These are phyloP conservation scores for Orientallactaga sibirica DNA, from an alignment of 2,797 vertebrate species.

Conservation along the genomic window DNA sequence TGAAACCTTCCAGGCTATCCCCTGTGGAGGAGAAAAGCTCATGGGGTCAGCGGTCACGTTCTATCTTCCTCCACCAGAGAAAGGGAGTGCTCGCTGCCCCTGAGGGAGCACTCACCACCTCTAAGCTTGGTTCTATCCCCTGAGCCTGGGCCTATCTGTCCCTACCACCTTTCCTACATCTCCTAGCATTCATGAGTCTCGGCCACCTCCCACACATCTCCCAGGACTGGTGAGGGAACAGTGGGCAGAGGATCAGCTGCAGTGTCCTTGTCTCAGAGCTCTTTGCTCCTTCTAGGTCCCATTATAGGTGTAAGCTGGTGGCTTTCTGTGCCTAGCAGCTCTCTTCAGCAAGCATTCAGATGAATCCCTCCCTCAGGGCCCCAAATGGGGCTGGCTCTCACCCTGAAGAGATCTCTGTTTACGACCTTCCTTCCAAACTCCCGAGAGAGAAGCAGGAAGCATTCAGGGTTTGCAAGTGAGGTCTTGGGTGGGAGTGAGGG, in stretches of 20 bases:
- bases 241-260: too few relatives aligned
- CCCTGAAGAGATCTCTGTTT: background rate
- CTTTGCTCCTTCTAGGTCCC: background rate
- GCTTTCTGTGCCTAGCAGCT: background rate
- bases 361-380: background rate
- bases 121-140: background rate
- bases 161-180: background rate
- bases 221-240: background rate
- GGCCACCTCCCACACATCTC: background rate
- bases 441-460: background rate
- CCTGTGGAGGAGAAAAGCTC: background rate
- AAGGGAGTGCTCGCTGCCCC: background rate
- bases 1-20: constrained; percentile 20
- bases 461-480: background rate
- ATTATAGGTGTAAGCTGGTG: background rate
- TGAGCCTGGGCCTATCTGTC: too few relatives aligned
- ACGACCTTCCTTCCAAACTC: background rate
- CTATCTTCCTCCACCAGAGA: background rate
- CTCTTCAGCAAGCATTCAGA: too few relatives aligned
- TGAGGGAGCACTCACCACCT: background rate
- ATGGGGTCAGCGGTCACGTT: background rate
- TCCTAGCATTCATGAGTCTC: background rate
- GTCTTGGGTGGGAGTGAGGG: background rate
- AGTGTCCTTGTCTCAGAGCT: too few relatives aligned
- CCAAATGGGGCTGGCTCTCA: background rate